A percentile compares a stretch with the other conserved stretches of the same genome.
Evolutionary conservation across 2,113 vertebrate genomes (phyloP).

Genomic region (Chinchilla lanigera): DNA sequence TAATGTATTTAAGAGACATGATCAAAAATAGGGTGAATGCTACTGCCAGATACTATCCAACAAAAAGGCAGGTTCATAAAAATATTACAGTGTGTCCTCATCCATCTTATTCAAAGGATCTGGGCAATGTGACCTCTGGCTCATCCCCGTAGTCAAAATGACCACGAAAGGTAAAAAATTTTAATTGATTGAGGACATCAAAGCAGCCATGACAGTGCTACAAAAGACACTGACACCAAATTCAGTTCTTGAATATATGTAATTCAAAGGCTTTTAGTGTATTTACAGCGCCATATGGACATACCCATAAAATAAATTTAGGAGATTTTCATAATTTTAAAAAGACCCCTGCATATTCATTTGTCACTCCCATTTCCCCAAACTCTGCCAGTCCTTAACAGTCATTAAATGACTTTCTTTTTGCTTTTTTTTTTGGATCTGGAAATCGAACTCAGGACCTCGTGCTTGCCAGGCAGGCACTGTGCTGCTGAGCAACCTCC

Average conservation of each 20-base stretch:
- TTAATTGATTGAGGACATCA: not conserved
- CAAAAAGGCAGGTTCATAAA: not conserved
- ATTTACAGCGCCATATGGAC: not conserved
- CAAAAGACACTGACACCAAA: not conserved
- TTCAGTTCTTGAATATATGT: not conserved
- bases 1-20: not conserved
- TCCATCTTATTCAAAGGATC: not conserved
- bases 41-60: not conserved
- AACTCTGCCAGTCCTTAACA: not conserved
- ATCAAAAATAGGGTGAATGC: not conserved
- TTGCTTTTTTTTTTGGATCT: too few species aligned
- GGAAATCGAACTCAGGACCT: too few species aligned
- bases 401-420: not conserved
- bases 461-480: too few species aligned
- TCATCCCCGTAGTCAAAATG: not conserved
- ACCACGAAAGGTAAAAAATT: not conserved
- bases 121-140: not conserved
- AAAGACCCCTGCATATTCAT: not conserved
- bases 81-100: not conserved
- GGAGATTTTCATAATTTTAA: not conserved
- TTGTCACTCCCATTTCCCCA: not conserved
- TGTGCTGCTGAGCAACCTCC: too few species aligned
- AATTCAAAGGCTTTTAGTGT: not conserved
- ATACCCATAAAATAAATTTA: slow-evolving; percentile 6
- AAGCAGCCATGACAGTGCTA: not conserved